Evolutionary conservation across 2,113 vertebrate species (phyloP), one percentile per base, ranked within the genome.

Genomic region (Isichthys henryi): DNA sequence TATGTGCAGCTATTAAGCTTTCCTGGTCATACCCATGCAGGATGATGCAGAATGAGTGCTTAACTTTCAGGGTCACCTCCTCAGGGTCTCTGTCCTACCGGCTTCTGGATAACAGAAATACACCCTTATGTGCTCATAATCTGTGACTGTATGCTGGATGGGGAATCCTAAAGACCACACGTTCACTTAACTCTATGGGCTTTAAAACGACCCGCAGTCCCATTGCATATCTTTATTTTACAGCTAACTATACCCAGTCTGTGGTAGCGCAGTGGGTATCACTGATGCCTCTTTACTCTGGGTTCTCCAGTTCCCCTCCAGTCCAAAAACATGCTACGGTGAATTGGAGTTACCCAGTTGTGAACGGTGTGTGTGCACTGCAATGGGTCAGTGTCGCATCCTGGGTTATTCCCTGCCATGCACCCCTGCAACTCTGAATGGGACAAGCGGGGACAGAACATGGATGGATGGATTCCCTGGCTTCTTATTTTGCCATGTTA

Each of bases 71-170:
- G 52, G 11, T 49, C 49, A 13, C 49, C 11, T 23, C 56, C 21
- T 58, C 19, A 8, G 56, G 17, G 23, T 10, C n/a, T 27, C 21
- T 66, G 21, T 66, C n/a, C 62, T 91, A 88, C 91, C 90, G 93
- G 94, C 94, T 94, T 94, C 90, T 94, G 94, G 94, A 93, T 94
- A 88, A 93, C 94, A 93, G 92, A 95, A 53, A 52, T 27, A 27
- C 62, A 11, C 5, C 52, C 17, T 53, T 53, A 19, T 19, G 19
- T 53, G 52, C 52, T 53, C 52, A 53, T 19, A 52, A 52, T 52
- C 50, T 17, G 50, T 52, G 50, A 19, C 52, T 53, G 52, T 15
- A 19, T 53, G 52, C 52, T 53, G 5, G 52, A 5, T 19, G 52
- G 52, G 52, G 52, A 19, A 53, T 5, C 52, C 17, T 53, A 19